Evolutionary conservation across 1,140 invertebrate genomes (phyloP).

Genomic region (Acromyrmex echinatior): DNA sequence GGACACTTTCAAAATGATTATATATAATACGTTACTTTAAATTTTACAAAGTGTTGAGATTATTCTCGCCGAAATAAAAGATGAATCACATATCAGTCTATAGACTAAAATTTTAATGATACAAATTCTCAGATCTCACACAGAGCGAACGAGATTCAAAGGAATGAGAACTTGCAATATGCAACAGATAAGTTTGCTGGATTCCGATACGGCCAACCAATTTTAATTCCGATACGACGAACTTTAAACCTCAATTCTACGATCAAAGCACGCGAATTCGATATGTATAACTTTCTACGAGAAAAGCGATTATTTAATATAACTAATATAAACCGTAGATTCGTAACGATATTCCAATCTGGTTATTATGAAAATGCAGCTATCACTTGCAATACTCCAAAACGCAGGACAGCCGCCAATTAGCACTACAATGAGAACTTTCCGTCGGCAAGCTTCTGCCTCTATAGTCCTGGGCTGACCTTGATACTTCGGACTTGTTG

Average conservation of each 20-base stretch:
- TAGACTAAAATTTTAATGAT: conserved; percentile 8
- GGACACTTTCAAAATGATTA: neutral
- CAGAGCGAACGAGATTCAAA: neutral
- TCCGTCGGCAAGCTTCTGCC: conserved; percentile 23
- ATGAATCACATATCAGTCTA: neutral
- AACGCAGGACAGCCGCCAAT: conserved; percentile 44
- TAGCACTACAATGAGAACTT: conserved; percentile 58
- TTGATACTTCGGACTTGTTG: conserved; percentile 75
- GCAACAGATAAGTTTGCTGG: neutral
- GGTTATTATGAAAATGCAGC: neutral
- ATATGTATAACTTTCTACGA: conserved; percentile 7
- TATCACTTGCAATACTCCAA: conserved; percentile 21
- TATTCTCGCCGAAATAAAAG: neutral
- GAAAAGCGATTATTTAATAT: neutral
- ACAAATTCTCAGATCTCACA: neutral
- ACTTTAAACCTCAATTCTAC: neutral
- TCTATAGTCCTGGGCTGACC: conserved; percentile 48
- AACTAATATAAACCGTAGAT: neutral
- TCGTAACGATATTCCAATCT: neutral
- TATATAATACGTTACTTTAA: neutral
- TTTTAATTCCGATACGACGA: neutral
- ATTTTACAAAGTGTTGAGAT: neutral
- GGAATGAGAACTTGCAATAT: neutral
- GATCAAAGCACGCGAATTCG: neutral
- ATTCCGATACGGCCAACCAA: neutral